These are phyloP conservation scores for Leuciscus waleckii DNA, from an alignment of 2,797 vertebrate species.

Conservation along the genomic window DNA sequence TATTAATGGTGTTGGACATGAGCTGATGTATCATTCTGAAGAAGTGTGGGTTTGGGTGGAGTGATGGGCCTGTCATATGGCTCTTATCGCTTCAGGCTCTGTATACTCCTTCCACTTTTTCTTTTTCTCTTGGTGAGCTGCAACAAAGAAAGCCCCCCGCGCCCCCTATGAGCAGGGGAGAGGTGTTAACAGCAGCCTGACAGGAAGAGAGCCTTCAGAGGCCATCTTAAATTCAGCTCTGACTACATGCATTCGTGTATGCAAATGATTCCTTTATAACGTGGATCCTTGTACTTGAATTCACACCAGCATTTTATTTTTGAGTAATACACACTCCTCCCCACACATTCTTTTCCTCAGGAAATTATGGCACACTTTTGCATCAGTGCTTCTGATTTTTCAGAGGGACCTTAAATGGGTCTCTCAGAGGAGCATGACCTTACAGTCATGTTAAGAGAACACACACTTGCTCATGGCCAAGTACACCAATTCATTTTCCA, in stretches of 20 bases:
- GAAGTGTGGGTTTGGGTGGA: constrained; percentile 39
- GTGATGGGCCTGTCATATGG: constrained; percentile 31
- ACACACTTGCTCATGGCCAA: neutral
- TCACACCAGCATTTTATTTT: neutral
- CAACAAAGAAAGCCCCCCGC: constrained; percentile 71
- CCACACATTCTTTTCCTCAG: neutral
- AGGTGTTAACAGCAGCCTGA: constrained; percentile 70
- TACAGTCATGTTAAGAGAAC: neutral
- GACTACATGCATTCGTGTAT: constrained; percentile 10
- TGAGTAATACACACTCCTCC: neutral
- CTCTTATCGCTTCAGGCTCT: constrained; percentile 46
- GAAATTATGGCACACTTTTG: constrained; percentile 27
- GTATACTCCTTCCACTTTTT: constrained; percentile 30
- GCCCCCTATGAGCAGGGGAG: constrained; percentile 45
- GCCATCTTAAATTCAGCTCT: constrained; percentile 71
- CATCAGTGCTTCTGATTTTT: constrained; percentile 10
- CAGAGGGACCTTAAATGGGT: neutral
- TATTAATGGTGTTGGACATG: neutral
- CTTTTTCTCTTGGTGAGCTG: constrained; percentile 57
- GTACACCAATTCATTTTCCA: neutral
- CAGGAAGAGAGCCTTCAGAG: constrained; percentile 64
- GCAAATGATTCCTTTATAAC: neutral
- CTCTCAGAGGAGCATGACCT: neutral
- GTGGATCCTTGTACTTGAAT: neutral
- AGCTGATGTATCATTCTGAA: neutral